Base-by-base conservation (phyloP, 2,888 invertebrate species). In the Alloscopus bannaensis region DNA sequence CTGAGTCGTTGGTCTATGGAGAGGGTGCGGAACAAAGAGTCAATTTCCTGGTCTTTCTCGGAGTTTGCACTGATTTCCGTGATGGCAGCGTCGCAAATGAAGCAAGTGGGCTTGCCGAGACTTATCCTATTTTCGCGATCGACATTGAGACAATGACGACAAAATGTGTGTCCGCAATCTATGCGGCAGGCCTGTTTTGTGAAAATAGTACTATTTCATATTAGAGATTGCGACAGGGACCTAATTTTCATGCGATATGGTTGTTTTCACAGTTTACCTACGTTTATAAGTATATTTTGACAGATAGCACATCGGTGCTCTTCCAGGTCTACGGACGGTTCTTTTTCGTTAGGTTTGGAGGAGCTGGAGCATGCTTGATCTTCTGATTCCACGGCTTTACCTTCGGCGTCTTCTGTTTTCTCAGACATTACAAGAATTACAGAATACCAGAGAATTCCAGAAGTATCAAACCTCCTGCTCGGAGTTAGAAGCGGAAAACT, bases 131-230 rank as follows among this genome's bases (percentile, higher is more conserved):
- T 55, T 6, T 57, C 64, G 11, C 36, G 26, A 22, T 65, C 59
- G 3, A 60, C 18, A 50, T 81, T 76, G 11, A 81, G n/a, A 40
- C 81, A 81, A 31, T 76, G 50, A 3, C 81, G 81, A 45, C 81
- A 81, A 52, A 60, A 81, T 8, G 36, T 60, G 26, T 81, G 81
- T 0, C 76, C 81, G 29, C 81, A 81, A 31, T 71, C 71, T 3
- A 76, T 66, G 4, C 80, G 75, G 50, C 80, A 76, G 3, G 76
- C 75, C 80, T 80, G 18, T n/a, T 36, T 36, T 36, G 8, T 8
- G 36, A 8, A 36, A 36, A 8, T 13, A 36, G 13, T 8, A 36
- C 6, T 36, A 36, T 8, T 8, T 36, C 36, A 36, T 13, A 13
- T 36, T 13, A 36, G 36, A n/a, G 29, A 2, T n/a, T 8, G 2